phyloP scores from a whole-genome alignment of 2,113 vertebrate genomes.

The Nipponia nippon region DNA sequence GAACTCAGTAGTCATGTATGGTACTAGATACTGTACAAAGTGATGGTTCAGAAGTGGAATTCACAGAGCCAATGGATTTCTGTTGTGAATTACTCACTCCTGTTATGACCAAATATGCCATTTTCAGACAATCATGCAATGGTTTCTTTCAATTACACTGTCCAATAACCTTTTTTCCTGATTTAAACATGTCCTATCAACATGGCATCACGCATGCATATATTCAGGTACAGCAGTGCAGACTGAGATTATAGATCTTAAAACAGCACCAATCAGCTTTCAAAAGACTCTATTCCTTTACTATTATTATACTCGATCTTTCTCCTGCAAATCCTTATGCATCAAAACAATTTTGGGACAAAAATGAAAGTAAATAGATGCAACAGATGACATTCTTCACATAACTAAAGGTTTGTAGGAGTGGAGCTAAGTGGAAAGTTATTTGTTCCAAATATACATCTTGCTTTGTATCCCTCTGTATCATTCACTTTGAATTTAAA shows the following conservation, averaged over 20 bases:
- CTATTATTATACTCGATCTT: fast-evolving
- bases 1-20: background rate
- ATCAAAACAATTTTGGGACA: background rate
- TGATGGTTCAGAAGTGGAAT: background rate
- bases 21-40: background rate
- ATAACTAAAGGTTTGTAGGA: background rate
- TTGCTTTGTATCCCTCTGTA: background rate
- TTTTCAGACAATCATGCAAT: background rate
- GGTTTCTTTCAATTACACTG: background rate
- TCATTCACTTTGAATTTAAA: background rate
- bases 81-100: background rate
- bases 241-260: background rate
- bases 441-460: background rate
- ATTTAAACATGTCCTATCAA: background rate
- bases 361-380: background rate
- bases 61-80: background rate
- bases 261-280: background rate
- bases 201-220: background rate
- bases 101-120: background rate
- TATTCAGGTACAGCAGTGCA: background rate
- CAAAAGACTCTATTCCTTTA: background rate
- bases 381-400: background rate
- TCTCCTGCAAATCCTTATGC: background rate
- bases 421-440: background rate
- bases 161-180: background rate